A percentile compares a stretch with the other conserved stretches of the same genome.
These are phyloP conservation scores for Solen grandis DNA, from an alignment of 1,140 invertebrate genomes.

Conservation along the genomic window DNA sequence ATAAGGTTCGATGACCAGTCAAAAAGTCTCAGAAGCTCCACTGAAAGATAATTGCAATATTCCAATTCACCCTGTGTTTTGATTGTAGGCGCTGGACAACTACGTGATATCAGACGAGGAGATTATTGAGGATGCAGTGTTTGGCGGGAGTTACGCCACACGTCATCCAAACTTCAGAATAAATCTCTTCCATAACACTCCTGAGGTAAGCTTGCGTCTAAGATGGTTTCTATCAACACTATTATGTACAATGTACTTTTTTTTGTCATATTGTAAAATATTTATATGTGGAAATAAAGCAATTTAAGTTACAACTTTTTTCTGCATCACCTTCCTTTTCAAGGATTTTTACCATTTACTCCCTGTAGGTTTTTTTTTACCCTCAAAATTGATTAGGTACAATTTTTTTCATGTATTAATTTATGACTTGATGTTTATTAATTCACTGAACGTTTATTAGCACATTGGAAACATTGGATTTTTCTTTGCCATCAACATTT, in stretches of 20 bases:
- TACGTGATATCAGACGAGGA: constrained; percentile 80
- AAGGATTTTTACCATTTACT: not conserved
- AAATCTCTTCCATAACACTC: constrained; percentile 65
- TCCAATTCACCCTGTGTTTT: no score
- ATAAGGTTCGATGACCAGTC: no score
- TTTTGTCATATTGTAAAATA: not conserved
- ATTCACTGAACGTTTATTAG: no score
- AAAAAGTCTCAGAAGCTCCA: no score
- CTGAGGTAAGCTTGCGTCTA: constrained; percentile 62
- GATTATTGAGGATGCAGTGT: constrained; percentile 80
- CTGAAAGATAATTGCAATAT: no score
- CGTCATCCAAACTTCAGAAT: constrained; percentile 66
- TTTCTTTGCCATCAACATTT: no score
- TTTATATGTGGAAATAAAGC: not conserved
- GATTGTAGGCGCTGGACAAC: constrained; percentile 74
- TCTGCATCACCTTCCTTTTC: not conserved
- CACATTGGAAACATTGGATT: no score
- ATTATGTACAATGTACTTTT: not conserved
- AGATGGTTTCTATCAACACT: constrained; percentile 27
- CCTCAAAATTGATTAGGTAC: no score
- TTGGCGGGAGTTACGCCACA: constrained; percentile 71
- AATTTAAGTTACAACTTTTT: not conserved
- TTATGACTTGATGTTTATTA: no score
- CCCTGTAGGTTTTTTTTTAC: no score
- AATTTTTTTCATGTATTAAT: no score